Evolutionary conservation across 2,888 invertebrate genomes (phyloP).

Genomic region (Pasiphila rectangulata): DNA sequence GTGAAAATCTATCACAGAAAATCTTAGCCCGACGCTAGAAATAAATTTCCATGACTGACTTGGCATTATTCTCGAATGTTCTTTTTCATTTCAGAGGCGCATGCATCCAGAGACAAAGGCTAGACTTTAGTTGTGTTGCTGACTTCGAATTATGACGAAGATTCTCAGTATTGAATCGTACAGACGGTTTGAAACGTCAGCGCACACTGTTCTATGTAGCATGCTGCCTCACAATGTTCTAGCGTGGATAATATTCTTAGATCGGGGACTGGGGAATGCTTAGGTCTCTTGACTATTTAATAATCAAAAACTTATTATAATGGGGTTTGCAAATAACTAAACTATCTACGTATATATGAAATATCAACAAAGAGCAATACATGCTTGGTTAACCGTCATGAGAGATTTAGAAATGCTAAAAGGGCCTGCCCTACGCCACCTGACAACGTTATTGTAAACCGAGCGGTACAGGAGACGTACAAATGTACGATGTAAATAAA

Average conservation of each 20-base stretch:
- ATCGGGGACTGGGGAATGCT: constrained; percentile 14
- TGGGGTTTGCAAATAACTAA: constrained; percentile 7
- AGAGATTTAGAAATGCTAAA: constrained; percentile 68
- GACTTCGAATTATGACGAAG: constrained; percentile 52
- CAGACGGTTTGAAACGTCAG: constrained; percentile 61
- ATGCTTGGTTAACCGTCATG: constrained; percentile 79
- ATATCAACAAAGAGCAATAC: constrained; percentile 59
- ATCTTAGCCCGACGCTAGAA: constrained; percentile 52
- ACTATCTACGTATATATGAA: constrained; percentile 26
- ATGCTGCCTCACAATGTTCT: constrained; percentile 70
- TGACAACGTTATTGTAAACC: constrained; percentile 55
- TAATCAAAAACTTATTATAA: background rate
- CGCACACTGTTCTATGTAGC: constrained; percentile 75
- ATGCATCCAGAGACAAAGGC: constrained; percentile 78
- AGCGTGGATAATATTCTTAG: constrained; percentile 16
- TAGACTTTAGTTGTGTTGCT: constrained; percentile 77
- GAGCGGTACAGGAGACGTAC: constrained; percentile 24
- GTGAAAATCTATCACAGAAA: constrained; percentile 41
- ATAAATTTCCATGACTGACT: constrained; percentile 80
- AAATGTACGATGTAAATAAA: constrained; percentile 43
- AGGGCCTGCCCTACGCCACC: constrained; percentile 78
- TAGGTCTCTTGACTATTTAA: background rate
- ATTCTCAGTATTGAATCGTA: constrained; percentile 48
- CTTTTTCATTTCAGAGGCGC: constrained; percentile 81
- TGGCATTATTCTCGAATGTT: constrained; percentile 76